A percentile compares a stretch with the other conserved stretches of the same genome.
Conservation (phyloP, 2,888 invertebrate genomes). For the Timema cristinae region DNA sequence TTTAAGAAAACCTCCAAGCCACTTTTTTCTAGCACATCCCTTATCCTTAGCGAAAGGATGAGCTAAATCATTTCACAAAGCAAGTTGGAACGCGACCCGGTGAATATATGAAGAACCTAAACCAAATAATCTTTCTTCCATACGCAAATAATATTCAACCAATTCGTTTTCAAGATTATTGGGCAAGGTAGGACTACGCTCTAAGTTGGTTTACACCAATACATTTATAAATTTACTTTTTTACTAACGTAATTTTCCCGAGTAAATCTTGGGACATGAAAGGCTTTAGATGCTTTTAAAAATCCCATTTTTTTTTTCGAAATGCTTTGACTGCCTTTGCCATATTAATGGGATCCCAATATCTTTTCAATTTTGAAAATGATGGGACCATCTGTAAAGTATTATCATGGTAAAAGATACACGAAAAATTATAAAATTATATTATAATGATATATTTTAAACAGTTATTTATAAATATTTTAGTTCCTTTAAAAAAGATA, state of each 20-base stretch:
- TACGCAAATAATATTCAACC: neutral
- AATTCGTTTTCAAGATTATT: neutral
- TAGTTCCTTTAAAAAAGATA: no score
- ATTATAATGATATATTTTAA: no score
- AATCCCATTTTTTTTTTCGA: constrained; percentile 8
- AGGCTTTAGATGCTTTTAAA: neutral
- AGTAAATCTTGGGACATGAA: neutral
- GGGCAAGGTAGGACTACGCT: neutral
- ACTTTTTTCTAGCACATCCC: neutral
- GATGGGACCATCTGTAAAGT: no score
- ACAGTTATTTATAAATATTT: no score
- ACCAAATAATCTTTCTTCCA: constrained; percentile 10
- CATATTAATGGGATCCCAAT: no score
- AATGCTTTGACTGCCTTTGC: neutral
- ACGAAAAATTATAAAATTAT: no score
- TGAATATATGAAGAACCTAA: neutral
- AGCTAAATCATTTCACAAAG: neutral
- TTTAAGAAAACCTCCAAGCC: neutral
- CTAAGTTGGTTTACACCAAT: neutral
- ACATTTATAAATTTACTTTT: neutral
- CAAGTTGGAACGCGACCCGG: neutral
- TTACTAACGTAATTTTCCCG: neutral
- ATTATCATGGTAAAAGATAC: no score
- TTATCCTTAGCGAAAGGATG: neutral
- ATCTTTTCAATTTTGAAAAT: no score